Conservation (phyloP, 2,113 vertebrate species). For the Opisthocomus hoazin region DNA sequence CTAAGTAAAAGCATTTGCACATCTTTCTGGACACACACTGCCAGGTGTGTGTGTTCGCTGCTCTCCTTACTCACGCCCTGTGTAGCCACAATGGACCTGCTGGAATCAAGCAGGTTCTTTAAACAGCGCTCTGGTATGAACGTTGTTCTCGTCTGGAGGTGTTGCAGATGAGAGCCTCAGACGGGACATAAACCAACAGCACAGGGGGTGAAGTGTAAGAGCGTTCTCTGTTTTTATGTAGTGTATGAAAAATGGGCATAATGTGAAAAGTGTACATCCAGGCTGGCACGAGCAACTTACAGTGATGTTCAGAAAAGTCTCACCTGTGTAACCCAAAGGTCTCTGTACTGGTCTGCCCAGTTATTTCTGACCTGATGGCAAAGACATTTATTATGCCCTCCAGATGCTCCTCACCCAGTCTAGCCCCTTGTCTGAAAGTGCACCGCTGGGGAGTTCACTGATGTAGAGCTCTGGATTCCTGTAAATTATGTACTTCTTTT, state of each 20-base stretch:
- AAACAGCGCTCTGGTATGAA: not conserved
- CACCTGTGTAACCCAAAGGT: not conserved
- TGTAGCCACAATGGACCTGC: not conserved
- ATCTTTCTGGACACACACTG: not conserved
- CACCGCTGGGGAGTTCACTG: not conserved
- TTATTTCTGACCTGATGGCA: not conserved
- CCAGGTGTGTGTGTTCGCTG: not conserved
- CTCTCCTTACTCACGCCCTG: not conserved
- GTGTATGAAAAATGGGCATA: not conserved
- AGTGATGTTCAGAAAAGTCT: not conserved
- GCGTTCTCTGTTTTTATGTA: not conserved
- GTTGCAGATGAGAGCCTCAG: not conserved
- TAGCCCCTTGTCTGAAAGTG: not conserved
- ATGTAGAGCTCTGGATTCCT: not conserved
- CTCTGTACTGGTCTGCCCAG: not conserved
- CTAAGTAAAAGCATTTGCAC: not conserved
- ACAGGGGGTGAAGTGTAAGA: not conserved
- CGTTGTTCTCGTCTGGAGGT: not conserved
- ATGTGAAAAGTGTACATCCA: not conserved
- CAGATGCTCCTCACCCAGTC: not conserved
- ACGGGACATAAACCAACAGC: not conserved
- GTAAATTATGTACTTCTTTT: not conserved
- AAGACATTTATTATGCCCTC: not conserved
- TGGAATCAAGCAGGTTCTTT: not conserved
- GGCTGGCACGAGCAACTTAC: not conserved